Evolutionary conservation across 2,113 vertebrate genomes (phyloP).

Genomic region (Neomonachus schauinslandi): DNA sequence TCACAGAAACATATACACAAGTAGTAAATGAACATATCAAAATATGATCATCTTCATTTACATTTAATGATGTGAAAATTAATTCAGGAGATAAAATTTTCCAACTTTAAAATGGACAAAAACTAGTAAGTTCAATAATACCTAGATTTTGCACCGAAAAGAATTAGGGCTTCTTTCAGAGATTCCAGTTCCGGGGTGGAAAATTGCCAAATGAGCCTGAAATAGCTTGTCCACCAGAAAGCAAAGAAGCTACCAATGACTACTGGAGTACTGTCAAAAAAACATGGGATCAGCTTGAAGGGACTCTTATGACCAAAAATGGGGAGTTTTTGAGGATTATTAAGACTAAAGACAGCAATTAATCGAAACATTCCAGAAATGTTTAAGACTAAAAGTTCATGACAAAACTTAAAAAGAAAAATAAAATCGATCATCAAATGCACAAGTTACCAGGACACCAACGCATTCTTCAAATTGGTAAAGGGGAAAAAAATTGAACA

Average conservation of each 20-base stretch:
- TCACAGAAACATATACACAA: constrained; percentile 3
- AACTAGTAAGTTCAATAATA: not conserved
- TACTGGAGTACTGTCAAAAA: not conserved
- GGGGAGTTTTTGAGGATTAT: not conserved
- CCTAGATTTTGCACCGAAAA: not conserved
- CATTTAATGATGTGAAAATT: not conserved
- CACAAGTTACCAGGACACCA: not conserved
- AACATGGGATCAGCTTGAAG: not conserved
- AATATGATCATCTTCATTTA: not conserved
- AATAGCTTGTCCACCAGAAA: not conserved
- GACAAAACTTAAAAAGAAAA: not conserved
- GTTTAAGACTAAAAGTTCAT: not conserved
- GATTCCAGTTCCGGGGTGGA: not conserved
- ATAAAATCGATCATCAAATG: not conserved
- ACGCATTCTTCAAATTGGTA: not conserved
- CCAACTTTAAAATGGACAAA: not conserved
- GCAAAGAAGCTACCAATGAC: not conserved
- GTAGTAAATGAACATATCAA: not conserved
- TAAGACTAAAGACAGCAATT: not conserved
- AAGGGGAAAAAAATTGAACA: not conserved
- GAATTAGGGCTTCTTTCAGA: not conserved
- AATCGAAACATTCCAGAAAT: not conserved
- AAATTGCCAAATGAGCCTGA: not conserved
- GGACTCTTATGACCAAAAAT: not conserved
- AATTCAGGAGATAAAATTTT: not conserved